Percentiles rank a stretch among this genome's conserved stretches.
Evolutionary conservation across 2,888 invertebrate species (phyloP).

Genomic region (Spisula solida): DNA sequence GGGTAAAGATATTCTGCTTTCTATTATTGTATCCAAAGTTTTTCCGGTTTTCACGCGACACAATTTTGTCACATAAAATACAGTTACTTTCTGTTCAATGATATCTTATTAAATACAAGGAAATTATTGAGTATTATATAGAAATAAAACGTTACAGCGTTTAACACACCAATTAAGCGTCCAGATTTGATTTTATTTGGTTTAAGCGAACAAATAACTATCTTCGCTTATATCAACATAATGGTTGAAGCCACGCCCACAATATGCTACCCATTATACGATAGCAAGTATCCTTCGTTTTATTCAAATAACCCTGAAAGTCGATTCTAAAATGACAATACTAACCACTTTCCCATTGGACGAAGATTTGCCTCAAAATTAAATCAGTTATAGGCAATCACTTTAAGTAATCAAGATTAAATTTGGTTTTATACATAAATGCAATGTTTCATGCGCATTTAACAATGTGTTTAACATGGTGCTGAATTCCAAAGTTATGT

Average conservation of each 20-base stretch:
- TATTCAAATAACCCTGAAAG: background rate
- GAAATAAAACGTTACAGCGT: background rate
- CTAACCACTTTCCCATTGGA: slow-evolving; percentile 1
- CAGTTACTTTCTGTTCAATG: background rate
- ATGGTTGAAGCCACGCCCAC: background rate
- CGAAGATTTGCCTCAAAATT: background rate
- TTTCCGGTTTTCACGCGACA: no score
- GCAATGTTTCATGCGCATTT: no score
- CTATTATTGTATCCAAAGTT: no score
- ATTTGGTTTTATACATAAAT: no score
- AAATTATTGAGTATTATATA: background rate
- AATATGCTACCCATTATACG: slow-evolving; percentile 1
- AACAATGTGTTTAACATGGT: no score
- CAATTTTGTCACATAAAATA: background rate
- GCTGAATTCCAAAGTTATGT: no score
- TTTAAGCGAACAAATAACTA: background rate
- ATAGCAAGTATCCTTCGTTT: background rate
- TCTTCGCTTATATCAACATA: slow-evolving; percentile 13
- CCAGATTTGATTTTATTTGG: no score
- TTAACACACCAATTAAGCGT: background rate
- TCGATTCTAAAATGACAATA: background rate
- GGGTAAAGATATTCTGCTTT: no score
- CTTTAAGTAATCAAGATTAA: no score
- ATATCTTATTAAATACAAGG: background rate
- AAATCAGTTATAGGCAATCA: no score